Percentiles rank a stretch among this genome's conserved stretches.
Conservation (phyloP, 2,113 vertebrate species). For the Pithys albifrons region DNA sequence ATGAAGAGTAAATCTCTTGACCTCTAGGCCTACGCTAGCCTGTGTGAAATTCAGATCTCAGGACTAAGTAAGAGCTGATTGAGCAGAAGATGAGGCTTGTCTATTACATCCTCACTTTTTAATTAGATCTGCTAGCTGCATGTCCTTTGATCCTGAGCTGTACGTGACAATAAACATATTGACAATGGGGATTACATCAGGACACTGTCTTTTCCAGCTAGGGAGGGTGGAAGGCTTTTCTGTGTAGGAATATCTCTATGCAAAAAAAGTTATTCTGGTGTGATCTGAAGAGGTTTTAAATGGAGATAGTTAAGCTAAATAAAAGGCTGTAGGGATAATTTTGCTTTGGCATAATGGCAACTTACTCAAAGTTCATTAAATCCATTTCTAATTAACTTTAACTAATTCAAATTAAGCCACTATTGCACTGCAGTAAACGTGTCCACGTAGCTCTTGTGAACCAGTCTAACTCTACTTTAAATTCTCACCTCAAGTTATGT, state of each 20-base stretch:
- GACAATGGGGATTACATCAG: slow-evolving; percentile 18
- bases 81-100: slow-evolving; percentile 57
- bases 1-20: slow-evolving; percentile 49
- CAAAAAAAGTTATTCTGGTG: background rate
- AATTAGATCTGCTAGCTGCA: slow-evolving; percentile 42
- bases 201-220: background rate
- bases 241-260: background rate
- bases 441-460: background rate
- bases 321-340: background rate
- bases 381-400: slow-evolving; percentile 46
- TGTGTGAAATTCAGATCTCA: slow-evolving; percentile 30
- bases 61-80: slow-evolving; percentile 57
- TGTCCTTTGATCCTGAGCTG: slow-evolving; percentile 56
- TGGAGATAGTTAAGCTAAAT: background rate
- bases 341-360: slow-evolving; percentile 21
- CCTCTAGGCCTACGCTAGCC: background rate
- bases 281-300: background rate
- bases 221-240: background rate
- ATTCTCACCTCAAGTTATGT: background rate
- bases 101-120: slow-evolving; percentile 60
- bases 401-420: slow-evolving; percentile 9
- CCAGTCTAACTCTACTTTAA: background rate
- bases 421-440: background rate
- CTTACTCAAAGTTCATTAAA: slow-evolving; percentile 57
- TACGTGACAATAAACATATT: slow-evolving; percentile 30